Conservation (phyloP, 2,888 invertebrate species). For the Frankliniella intonsa region DNA sequence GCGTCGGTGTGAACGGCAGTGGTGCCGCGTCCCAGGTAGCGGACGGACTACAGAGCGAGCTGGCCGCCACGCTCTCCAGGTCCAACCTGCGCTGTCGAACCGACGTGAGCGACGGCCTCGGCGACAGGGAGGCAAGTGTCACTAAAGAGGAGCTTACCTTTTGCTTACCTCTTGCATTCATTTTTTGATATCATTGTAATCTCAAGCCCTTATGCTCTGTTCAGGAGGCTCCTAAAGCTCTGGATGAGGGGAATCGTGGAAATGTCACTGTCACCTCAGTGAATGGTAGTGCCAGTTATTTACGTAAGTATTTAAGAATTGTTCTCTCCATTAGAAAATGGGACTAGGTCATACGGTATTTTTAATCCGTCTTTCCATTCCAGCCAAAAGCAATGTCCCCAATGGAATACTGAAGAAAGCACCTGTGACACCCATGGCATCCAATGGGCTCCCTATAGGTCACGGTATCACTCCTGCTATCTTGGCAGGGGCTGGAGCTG, state of each 20-base stretch:
- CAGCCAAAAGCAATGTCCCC: neutral
- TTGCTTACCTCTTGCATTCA: no score
- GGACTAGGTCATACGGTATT: neutral
- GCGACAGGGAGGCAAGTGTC: neutral
- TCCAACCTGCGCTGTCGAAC: neutral
- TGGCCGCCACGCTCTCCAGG: neutral
- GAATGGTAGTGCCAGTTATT: neutral
- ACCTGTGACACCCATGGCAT: neutral
- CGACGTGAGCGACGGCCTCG: neutral
- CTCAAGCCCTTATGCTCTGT: neutral
- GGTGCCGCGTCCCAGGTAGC: no score
- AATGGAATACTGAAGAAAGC: constrained; percentile 6
- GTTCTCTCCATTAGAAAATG: neutral
- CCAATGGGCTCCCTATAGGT: neutral
- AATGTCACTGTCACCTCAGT: neutral
- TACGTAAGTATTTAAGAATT: neutral
- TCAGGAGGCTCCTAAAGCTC: neutral
- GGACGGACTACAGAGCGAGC: neutral
- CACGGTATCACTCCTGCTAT: neutral
- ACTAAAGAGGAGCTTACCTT: neutral
- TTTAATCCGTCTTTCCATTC: neutral
- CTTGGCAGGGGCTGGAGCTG: neutral
- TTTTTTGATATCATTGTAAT: neutral
- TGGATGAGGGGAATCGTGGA: neutral
- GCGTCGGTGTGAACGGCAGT: no score